Base-by-base conservation (phyloP, 2,113 vertebrate species). In the Malurus melanocephalus region DNA sequence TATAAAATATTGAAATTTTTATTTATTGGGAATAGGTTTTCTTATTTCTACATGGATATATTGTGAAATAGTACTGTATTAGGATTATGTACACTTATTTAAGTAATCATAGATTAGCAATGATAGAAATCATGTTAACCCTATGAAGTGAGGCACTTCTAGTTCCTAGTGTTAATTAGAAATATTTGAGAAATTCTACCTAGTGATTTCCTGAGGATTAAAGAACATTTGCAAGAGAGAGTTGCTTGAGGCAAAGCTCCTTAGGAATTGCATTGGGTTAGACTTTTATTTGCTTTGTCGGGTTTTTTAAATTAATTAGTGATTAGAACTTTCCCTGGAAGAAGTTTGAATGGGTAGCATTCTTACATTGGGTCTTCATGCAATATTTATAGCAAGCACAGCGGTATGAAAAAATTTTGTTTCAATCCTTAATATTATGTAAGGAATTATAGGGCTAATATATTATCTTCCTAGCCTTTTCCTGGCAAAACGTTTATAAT, bases 201-300 rank as follows among this genome's bases (percentile, higher is more conserved):
- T 60, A 45, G 8, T 24, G 60, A 67, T 80, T 93, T 92, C 60
- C 67, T 69, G 18, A 48, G 35, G 72, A 85, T 90, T 94, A 88
- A 85, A 62, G 75, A 73, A 79, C 5, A 45, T 71, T 89, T 94
- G 46, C 49, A 12, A 89, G 53, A 93, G 9, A 11, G 40, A 55
- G 4, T 28, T 76, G 28, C 42, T 72, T 53, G 46, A 93, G 52
- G 38, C 27, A 93, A 71, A 84, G 4, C 19, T 92, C 53, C 33
- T 53, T 51, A 88, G 14, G 35, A 84, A 93, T 66, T 55, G 69
- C 4, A 1, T 38, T 67, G 13, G 6, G 12, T 81, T 1, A 1
- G 17, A 7, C 5, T 32, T 61, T 10, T 32, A 6, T 8, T 40
- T 27, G 14, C 27, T 24, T 21, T 30, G 32, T 0, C 1, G 15